phyloP scores from a whole-genome alignment of 2,888 invertebrate genomes.

The Camponotus fellah region DNA sequence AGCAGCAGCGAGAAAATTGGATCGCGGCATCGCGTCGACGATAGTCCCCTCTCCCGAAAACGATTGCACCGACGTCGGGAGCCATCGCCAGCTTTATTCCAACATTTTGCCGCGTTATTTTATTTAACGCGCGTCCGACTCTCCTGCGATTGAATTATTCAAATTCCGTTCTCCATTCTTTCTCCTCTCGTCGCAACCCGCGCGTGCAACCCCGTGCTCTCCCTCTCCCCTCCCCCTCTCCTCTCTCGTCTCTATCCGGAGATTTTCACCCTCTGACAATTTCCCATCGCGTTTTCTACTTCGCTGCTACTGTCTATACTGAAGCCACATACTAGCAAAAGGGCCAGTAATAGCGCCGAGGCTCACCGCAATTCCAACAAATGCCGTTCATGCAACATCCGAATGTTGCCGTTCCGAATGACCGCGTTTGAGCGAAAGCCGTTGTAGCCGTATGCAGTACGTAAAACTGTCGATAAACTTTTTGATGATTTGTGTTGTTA shows the following conservation, averaged over 20 bases:
- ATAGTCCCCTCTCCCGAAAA: constrained; percentile 18
- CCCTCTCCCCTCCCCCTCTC: neutral
- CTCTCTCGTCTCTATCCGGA: constrained; percentile 57
- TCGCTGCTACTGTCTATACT: constrained; percentile 45
- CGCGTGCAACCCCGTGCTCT: neutral
- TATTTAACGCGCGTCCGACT: constrained; percentile 80
- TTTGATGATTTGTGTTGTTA: constrained; percentile 39
- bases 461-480: constrained; percentile 46
- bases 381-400: constrained; percentile 44
- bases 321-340: constrained; percentile 55
- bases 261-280: constrained; percentile 66
- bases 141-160: constrained; percentile 81
- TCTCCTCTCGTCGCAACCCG: constrained; percentile 44
- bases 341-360: constrained; percentile 56
- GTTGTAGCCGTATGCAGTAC: constrained; percentile 33
- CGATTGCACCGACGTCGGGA: constrained; percentile 51
- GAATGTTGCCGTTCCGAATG: constrained; percentile 20
- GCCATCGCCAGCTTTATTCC: constrained; percentile 69
- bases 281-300: constrained; percentile 55
- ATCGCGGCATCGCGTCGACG: constrained; percentile 54
- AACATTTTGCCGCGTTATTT: constrained; percentile 80
- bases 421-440: constrained; percentile 46
- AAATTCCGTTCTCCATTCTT: constrained; percentile 74
- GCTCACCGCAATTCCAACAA: constrained; percentile 44
- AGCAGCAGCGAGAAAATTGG: constrained; percentile 70